phyloP scores from a whole-genome alignment of 2,113 vertebrate genomes.

The Monarcha castaneiventris region DNA sequence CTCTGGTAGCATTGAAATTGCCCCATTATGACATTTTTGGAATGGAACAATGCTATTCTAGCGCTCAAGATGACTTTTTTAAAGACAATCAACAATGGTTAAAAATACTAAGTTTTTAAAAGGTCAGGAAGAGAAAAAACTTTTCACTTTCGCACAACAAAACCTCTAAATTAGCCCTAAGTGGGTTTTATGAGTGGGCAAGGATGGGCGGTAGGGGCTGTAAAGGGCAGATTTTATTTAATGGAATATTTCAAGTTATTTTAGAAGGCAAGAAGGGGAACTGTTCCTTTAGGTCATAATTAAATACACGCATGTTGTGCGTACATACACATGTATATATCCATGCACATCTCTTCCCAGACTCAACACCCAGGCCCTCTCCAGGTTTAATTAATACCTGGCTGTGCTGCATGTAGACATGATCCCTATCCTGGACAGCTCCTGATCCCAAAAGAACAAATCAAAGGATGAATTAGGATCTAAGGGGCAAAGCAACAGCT shows the following conservation, averaged over 20 bases:
- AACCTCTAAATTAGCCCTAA: background rate
- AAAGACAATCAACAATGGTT: background rate
- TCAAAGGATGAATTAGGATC: background rate
- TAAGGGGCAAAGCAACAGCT: background rate
- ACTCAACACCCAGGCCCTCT: background rate
- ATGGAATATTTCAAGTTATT: background rate
- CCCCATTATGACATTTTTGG: background rate
- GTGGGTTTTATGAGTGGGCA: background rate
- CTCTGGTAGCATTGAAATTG: background rate
- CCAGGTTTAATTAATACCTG: background rate
- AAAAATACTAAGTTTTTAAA: conserved; percentile 7
- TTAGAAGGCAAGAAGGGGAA: background rate
- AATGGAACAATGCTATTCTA: background rate
- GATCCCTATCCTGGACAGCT: background rate
- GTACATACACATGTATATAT: background rate
- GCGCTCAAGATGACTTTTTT: background rate
- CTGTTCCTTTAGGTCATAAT: background rate
- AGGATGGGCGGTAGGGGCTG: background rate
- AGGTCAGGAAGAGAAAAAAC: background rate
- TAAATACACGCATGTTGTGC: background rate
- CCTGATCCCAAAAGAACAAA: background rate
- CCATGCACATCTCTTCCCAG: background rate
- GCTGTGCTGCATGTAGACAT: background rate
- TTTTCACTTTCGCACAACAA: background rate
- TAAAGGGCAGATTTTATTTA: conserved; percentile 1